Evolutionary conservation across 2,888 invertebrate genomes (phyloP).

Genomic region (Erebia epiphron): DNA sequence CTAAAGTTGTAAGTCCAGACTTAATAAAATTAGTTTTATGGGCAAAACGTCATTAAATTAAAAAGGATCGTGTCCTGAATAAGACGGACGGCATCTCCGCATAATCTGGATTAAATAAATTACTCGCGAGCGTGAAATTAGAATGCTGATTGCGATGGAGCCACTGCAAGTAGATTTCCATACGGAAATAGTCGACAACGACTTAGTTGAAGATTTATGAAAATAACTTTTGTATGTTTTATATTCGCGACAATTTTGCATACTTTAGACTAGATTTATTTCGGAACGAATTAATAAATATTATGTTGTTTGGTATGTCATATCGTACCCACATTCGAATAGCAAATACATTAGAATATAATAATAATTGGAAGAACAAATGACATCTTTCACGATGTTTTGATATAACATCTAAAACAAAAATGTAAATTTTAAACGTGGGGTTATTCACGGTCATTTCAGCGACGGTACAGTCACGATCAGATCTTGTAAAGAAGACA

Average conservation of each 20-base stretch:
- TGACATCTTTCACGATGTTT: background rate
- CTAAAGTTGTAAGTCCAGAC: no score
- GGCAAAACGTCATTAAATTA: conserved; percentile 17
- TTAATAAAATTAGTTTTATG: conserved; percentile 10
- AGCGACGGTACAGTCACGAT: background rate
- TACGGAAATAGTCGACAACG: conserved; percentile 31
- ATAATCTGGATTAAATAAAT: conserved; percentile 34
- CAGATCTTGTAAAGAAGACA: background rate
- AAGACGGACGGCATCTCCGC: conserved; percentile 30
- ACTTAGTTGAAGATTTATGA: conserved; percentile 30
- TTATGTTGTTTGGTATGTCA: background rate
- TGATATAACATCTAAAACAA: conserved; percentile 3
- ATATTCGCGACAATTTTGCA: conserved; percentile 1
- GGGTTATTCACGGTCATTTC: conserved; percentile 2
- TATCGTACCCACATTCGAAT: background rate
- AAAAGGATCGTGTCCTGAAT: conserved; percentile 26
- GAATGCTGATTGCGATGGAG: conserved; percentile 34
- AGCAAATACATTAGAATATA: background rate
- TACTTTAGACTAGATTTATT: background rate
- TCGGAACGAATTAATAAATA: background rate
- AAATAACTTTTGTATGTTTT: conserved; percentile 22
- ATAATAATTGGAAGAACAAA: background rate
- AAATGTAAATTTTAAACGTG: background rate
- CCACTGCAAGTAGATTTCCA: conserved; percentile 34
- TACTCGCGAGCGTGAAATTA: conserved; percentile 38